phyloP scores from a whole-genome alignment of 2,888 invertebrate genomes.

The Drosophila mercatorum region DNA sequence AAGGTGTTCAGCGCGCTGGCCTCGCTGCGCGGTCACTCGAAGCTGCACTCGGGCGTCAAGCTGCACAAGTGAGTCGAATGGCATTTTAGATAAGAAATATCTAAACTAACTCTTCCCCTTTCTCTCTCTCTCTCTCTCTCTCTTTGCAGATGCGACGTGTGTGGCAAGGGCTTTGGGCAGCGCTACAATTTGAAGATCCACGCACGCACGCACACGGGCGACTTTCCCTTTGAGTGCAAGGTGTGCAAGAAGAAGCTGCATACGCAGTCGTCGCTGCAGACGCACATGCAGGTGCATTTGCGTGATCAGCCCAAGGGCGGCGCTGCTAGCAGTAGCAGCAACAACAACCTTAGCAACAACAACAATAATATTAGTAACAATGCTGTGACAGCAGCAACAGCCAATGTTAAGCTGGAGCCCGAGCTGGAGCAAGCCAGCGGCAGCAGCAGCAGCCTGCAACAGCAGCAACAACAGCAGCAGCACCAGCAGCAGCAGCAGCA shows the following conservation, averaged over 20 bases:
- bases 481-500: constrained; percentile 33
- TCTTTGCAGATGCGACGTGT: constrained; percentile 82
- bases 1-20: constrained; percentile 85
- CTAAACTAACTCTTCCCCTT: neutral
- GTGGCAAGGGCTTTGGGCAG: constrained; percentile 84
- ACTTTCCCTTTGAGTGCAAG: constrained; percentile 84
- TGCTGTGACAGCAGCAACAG: constrained; percentile 25
- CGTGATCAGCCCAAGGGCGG: constrained; percentile 75
- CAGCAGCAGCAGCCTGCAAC: constrained; percentile 37
- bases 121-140: neutral
- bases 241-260: constrained; percentile 84
- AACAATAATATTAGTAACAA: constrained; percentile 11
- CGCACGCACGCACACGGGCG: constrained; percentile 84
- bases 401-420: constrained; percentile 49
- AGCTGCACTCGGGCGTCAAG: constrained; percentile 84
- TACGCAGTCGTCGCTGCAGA: constrained; percentile 84
- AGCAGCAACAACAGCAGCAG: constrained; percentile 23
- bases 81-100: no score
- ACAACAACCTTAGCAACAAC: constrained; percentile 26
- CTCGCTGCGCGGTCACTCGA: constrained; percentile 84
- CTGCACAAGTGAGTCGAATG: constrained; percentile 83
- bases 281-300: constrained; percentile 84
- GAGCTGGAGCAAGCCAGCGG: constrained; percentile 38
- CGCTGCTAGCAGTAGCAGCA: constrained; percentile 14
- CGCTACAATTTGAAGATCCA: constrained; percentile 84